phyloP scores from a whole-genome alignment of 2,888 invertebrate species.

The Campoplex nolae region DNA sequence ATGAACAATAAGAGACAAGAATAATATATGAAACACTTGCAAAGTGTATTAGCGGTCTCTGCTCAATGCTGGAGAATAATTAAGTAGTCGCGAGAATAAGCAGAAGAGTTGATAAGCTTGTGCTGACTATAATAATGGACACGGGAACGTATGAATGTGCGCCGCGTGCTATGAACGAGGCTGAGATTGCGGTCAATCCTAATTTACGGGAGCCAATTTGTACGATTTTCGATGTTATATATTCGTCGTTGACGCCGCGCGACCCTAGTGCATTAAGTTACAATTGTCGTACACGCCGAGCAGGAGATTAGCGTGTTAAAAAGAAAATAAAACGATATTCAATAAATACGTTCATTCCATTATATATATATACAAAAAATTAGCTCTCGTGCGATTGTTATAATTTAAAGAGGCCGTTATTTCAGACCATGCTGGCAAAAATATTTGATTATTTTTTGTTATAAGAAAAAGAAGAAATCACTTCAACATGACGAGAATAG shows the following conservation, averaged over 20 bases:
- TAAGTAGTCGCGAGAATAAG: conserved; percentile 8
- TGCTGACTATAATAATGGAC: conserved; percentile 12
- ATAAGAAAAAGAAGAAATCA: too few species aligned
- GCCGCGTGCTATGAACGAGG: conserved; percentile 38
- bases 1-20: conserved; percentile 16
- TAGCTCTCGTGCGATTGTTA: too few species aligned
- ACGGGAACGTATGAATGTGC: conserved; percentile 54
- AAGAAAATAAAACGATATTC: conserved; percentile 41
- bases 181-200: conserved; percentile 57
- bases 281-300: conserved; percentile 35
- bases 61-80: not conserved
- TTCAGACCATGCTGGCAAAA: too few species aligned
- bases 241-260: not conserved
- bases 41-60: conserved; percentile 60
- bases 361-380: too few species aligned
- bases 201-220: conserved; percentile 37
- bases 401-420: too few species aligned
- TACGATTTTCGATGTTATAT: conserved; percentile 37
- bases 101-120: conserved; percentile 46
- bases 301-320: conserved; percentile 40
- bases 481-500: too few species aligned
- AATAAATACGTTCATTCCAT: conserved; percentile 14
- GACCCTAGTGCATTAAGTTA: conserved; percentile 26
- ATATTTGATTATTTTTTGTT: too few species aligned
- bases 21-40: conserved; percentile 45